Base-by-base conservation (phyloP, 2,113 vertebrate species). In the Brevimyrus niger region DNA sequence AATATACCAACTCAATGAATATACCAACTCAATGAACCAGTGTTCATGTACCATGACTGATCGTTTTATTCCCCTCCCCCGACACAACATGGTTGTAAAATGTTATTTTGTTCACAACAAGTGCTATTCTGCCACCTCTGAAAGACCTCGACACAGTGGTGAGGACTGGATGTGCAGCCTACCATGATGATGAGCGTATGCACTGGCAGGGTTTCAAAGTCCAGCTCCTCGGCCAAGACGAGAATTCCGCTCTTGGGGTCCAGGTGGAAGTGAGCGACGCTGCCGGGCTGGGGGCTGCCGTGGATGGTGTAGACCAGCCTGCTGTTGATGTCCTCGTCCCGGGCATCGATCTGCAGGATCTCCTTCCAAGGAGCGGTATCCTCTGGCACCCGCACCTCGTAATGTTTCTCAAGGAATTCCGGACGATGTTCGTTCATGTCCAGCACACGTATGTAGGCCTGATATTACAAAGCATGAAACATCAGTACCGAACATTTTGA, bases 111-210 rank as follows among this genome's bases (percentile, higher is more conserved):
- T 80, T 80, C 73, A 38, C 73, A 35, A 76, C 13, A 80, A 42
- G 73, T 80, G 35, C 13, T 38, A 5, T 15, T 17, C 35, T 19
- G 31, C 4, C 73, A 80, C 73, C 35, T 42, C 73, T 80, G 31
- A 35, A 80, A 42, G 31, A 38, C 35, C 35, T 42, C 3, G 73
- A 42, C 35, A 17, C 35, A 19, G 42, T 84, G n/a, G 82, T 47
- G 27, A 7, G 1, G 11, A 27, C 84, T 21, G 47, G 23, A 38
- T 83, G 38, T 9, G 13, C 23, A 44, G 86, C 92, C 94, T 95
- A 99, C 98, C 98, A 98, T 98, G 17, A 99, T 93, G 3, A 97
- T 96, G 87, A 99, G 96, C 0, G 91, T 96, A 90, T 99, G 98
- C 86, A 94, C 91, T 0, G 96, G 92, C 69, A 97, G 95, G 3